phyloP scores from a whole-genome alignment of 1,140 invertebrate species.

The Drusus annulatus region DNA sequence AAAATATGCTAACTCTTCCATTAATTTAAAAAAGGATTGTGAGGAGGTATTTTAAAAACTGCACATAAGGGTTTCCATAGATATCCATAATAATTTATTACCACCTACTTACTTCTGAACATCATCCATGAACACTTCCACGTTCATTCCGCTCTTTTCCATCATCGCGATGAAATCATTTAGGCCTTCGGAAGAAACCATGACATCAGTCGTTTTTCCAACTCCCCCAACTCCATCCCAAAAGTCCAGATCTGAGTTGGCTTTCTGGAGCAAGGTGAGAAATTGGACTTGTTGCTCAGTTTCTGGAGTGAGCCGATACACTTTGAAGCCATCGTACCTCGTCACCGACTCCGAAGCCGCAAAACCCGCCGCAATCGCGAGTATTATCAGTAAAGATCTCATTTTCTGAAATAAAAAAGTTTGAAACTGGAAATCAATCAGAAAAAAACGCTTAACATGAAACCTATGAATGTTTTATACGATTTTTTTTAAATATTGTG shows the following conservation, averaged over 20 bases:
- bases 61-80: too few relatives aligned
- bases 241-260: slow-evolving; percentile 48
- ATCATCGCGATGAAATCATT: slow-evolving; percentile 34
- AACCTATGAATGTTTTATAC: too few relatives aligned
- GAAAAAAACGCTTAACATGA: too few relatives aligned
- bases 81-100: not conserved
- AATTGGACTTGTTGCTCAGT: slow-evolving; percentile 40
- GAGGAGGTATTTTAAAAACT: too few relatives aligned
- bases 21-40: too few relatives aligned
- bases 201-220: slow-evolving; percentile 62
- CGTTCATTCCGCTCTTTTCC: slow-evolving; percentile 17
- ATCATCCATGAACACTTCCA: slow-evolving; percentile 37
- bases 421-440: too few relatives aligned
- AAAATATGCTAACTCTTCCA: too few relatives aligned
- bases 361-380: not conserved
- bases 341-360: not conserved
- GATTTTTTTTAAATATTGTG: not conserved
- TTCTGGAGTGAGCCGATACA: slow-evolving; percentile 41
- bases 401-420: not conserved
- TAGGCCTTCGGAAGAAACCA: slow-evolving; percentile 41
- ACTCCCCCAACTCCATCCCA: slow-evolving; percentile 54
- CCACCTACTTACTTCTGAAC: slow-evolving; percentile 52
- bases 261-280: slow-evolving; percentile 4
- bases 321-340: slow-evolving; percentile 48
- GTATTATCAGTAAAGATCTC: not conserved